Evolutionary conservation across 2,113 vertebrate species (phyloP).

Genomic region (Emberiza fucata): DNA sequence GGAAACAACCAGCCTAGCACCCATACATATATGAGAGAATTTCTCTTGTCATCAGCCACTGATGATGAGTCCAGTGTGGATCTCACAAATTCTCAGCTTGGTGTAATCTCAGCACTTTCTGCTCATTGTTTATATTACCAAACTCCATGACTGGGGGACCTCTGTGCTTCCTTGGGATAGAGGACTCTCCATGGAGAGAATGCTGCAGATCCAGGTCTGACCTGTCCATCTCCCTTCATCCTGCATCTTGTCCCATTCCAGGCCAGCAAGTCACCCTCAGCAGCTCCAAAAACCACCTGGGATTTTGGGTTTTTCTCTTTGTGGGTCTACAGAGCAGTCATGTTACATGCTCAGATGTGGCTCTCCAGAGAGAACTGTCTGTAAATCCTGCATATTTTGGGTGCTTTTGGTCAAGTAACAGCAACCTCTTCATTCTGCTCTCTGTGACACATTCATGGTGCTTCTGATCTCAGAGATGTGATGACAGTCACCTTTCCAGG

Average conservation of each 20-base stretch:
- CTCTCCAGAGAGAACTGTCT: not conserved
- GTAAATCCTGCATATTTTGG: not conserved
- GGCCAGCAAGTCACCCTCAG: not conserved
- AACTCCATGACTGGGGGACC: not conserved
- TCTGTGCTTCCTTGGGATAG: not conserved
- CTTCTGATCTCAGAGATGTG: not conserved
- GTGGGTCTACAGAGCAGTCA: not conserved
- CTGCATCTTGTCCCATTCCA: not conserved
- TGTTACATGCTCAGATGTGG: not conserved
- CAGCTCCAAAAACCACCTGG: not conserved
- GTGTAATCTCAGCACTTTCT: not conserved
- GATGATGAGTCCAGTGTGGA: not conserved
- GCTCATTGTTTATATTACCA: not conserved
- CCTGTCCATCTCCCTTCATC: not conserved
- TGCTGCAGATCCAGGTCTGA: not conserved
- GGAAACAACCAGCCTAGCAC: not conserved
- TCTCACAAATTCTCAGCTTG: not conserved
- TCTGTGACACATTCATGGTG: fast-evolving
- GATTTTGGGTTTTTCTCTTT: not conserved
- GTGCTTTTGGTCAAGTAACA: not conserved
- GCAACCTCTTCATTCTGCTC: not conserved
- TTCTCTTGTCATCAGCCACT: not conserved
- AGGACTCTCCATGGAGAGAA: not conserved
- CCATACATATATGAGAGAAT: not conserved
- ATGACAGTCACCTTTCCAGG: not conserved